Evolutionary conservation across 2,113 vertebrate genomes (phyloP).

Genomic region (Fregata magnificens): DNA sequence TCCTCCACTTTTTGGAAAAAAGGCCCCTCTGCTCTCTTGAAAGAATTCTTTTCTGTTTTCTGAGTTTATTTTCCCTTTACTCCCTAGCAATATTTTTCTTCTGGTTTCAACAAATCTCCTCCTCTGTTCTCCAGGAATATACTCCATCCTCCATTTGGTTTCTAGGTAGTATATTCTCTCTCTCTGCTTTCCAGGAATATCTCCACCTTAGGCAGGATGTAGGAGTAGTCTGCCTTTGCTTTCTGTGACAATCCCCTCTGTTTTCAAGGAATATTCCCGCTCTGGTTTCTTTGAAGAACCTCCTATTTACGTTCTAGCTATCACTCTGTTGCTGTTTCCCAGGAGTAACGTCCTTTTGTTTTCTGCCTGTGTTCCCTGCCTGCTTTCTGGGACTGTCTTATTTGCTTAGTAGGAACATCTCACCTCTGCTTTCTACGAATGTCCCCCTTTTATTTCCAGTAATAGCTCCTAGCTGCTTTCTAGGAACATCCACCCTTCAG

Average conservation of each 20-base stretch:
- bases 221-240: not conserved
- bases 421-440: not conserved
- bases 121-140: not conserved
- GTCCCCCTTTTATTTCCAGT: not conserved
- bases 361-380: not conserved
- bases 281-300: not conserved
- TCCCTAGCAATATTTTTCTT: not conserved
- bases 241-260: not conserved
- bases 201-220: not conserved
- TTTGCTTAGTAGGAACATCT: not conserved
- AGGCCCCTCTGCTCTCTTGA: not conserved
- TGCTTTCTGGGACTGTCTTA: not conserved
- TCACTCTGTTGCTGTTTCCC: accelerated
- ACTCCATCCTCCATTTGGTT: not conserved
- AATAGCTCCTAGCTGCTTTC: not conserved
- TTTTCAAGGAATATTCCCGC: not conserved
- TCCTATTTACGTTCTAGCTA: not conserved
- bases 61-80: not conserved
- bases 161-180: not conserved
- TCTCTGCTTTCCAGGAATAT: not conserved
- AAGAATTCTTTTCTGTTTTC: not conserved
- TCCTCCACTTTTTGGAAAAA: not conserved
- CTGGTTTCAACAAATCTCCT: not conserved
- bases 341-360: not conserved
- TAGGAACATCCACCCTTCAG: not conserved